Conservation (phyloP, 2,888 invertebrate species). For the Stenotaenia linearis region DNA sequence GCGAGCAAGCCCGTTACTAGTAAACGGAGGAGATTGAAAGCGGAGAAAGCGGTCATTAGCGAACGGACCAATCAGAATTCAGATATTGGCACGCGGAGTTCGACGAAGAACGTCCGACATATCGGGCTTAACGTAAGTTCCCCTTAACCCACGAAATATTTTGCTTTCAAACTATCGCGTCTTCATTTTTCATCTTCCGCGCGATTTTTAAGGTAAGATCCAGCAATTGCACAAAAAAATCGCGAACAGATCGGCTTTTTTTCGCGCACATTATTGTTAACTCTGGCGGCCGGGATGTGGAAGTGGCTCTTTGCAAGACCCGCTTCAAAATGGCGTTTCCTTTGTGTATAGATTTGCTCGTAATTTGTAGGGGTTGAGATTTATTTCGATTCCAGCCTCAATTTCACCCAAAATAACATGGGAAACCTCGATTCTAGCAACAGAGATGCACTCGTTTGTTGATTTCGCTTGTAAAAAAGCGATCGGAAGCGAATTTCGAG, state of each 20-base stretch:
- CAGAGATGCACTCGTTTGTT: no score
- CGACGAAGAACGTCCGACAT: constrained; percentile 30
- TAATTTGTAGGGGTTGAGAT: background rate
- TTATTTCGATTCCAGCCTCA: background rate
- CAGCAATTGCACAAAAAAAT: background rate
- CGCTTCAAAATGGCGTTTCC: constrained; percentile 31
- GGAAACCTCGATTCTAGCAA: background rate
- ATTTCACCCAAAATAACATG: background rate
- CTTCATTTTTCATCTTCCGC: constrained; percentile 11
- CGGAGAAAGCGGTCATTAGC: background rate
- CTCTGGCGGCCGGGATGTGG: constrained; percentile 12
- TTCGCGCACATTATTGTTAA: background rate
- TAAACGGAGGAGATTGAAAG: constrained; percentile 4
- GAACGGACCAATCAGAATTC: constrained; percentile 5
- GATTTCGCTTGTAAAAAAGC: background rate
- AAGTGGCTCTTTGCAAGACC: constrained; percentile 24
- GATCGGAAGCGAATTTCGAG: background rate
- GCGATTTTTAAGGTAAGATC: constrained; percentile 17
- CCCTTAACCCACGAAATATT: constrained; percentile 17
- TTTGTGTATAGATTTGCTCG: constrained; percentile 21
- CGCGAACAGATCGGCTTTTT: background rate
- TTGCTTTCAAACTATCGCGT: background rate
- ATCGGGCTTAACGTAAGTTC: constrained; percentile 29
- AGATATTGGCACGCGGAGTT: constrained; percentile 24
- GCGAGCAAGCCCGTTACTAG: background rate